Evolutionary conservation across 2,797 vertebrate species (phyloP).

Genomic region (Sebastolobus alascanus): DNA sequence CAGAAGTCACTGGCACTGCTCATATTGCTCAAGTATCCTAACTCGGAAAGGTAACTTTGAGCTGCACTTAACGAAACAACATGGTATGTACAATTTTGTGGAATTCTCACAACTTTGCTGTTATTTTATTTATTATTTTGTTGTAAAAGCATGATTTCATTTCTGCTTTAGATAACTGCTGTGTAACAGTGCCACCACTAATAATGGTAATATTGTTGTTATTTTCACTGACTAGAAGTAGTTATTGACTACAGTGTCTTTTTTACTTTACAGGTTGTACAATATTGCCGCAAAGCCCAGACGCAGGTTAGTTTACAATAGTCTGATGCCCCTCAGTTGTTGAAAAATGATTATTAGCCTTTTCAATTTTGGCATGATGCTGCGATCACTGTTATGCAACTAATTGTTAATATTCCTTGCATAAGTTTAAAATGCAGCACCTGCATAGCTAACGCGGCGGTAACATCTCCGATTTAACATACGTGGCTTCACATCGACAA

Average conservation of each 20-base stretch:
- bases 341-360: not conserved
- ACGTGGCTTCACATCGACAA: not conserved
- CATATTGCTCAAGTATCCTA: slow-evolving; percentile 47
- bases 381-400: not conserved
- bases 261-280: slow-evolving; percentile 31
- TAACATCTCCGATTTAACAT: not conserved
- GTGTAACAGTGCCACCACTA: not conserved
- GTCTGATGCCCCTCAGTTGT: not conserved
- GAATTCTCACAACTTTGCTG: not conserved
- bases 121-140: not conserved
- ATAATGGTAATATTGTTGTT: not conserved
- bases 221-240: not conserved
- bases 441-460: too few species aligned
- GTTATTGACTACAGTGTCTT: not conserved
- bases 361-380: not conserved
- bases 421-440: not conserved
- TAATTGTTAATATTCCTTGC: not conserved
- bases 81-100: slow-evolving; percentile 24
- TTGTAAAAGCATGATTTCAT: not conserved
- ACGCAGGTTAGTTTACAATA: slow-evolving; percentile 19
- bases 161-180: not conserved
- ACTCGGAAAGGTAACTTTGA: slow-evolving; percentile 52
- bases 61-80: slow-evolving; percentile 49
- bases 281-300: slow-evolving; percentile 24
- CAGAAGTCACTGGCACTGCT: slow-evolving; percentile 65